phyloP scores from a whole-genome alignment of 2,888 invertebrate species.

The Byasa hedistus region DNA sequence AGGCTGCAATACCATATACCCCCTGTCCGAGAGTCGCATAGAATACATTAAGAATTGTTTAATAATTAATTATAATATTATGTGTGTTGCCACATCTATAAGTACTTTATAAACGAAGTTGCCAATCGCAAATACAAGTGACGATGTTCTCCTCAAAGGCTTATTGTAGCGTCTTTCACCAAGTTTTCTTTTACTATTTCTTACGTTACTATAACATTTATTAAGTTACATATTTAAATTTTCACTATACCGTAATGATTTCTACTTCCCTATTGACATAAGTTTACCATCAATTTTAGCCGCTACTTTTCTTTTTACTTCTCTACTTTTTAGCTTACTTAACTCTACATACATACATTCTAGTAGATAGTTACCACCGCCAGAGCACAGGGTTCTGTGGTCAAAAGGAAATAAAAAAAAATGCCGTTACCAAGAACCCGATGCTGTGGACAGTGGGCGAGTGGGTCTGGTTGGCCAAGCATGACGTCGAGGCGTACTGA shows the following conservation, averaged over 20 bases:
- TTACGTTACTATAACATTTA: constrained; percentile 74
- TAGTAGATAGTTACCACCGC: constrained; percentile 58
- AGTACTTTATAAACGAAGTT: constrained; percentile 70
- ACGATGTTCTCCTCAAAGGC: constrained; percentile 70
- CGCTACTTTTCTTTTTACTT: constrained; percentile 58
- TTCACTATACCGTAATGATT: constrained; percentile 64
- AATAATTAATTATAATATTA: constrained; percentile 59
- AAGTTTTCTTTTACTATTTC: constrained; percentile 72
- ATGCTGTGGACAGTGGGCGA: constrained; percentile 58
- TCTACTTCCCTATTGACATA: constrained; percentile 76
- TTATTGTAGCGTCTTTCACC: constrained; percentile 78
- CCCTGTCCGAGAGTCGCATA: constrained; percentile 68
- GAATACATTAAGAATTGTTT: constrained; percentile 66
- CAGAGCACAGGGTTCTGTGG: constrained; percentile 52
- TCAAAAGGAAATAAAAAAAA: constrained; percentile 46
- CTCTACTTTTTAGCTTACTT: constrained; percentile 69
- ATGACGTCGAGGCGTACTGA: constrained; percentile 75
- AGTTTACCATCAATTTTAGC: constrained; percentile 77
- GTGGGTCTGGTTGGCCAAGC: constrained; percentile 66
- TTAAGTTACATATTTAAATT: constrained; percentile 62
- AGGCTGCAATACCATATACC: constrained; percentile 72
- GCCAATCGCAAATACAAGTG: constrained; percentile 77
- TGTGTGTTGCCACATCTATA: constrained; percentile 64
- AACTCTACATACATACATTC: constrained; percentile 79
- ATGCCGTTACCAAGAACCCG: constrained; percentile 46